These are phyloP conservation scores for Scylla paramamosain DNA, from an alignment of 1,140 invertebrate species.

Conservation along the genomic window DNA sequence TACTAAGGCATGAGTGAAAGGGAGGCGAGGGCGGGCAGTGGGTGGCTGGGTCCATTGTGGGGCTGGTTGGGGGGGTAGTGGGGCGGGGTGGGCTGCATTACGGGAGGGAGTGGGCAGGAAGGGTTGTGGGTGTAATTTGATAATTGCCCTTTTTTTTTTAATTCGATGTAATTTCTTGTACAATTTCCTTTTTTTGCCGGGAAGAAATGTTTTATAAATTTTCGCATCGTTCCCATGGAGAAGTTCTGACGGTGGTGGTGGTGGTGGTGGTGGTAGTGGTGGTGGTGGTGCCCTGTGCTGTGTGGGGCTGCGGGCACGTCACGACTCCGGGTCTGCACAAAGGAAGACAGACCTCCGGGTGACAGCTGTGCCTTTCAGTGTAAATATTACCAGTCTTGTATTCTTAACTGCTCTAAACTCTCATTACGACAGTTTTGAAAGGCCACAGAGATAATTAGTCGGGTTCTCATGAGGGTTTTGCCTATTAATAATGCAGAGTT, in stretches of 20 bases:
- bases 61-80: background rate
- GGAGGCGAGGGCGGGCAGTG: background rate
- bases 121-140: constrained; percentile 3
- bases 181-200: background rate
- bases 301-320: too few relatives aligned
- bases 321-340: too few relatives aligned
- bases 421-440: too few relatives aligned
- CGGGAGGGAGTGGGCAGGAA: constrained; percentile 2
- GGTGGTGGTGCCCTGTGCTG: background rate
- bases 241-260: background rate
- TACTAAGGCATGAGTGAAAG: background rate
- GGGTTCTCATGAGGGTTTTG: too few relatives aligned
- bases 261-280: background rate
- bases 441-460: too few relatives aligned
- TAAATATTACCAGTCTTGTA: too few relatives aligned
- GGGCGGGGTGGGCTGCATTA: too few relatives aligned
- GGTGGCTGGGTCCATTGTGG: background rate
- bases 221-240: background rate
- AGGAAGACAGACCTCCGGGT: too few relatives aligned
- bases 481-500: too few relatives aligned
- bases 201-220: too few relatives aligned
- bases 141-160: background rate
- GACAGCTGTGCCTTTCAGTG: too few relatives aligned
- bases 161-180: background rate
- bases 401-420: too few relatives aligned